A percentile compares a stretch with the other conserved stretches of the same genome.
These are phyloP conservation scores for Hirtodrosophila confusa DNA, from an alignment of 2,888 invertebrate genomes.

Conservation along the genomic window DNA sequence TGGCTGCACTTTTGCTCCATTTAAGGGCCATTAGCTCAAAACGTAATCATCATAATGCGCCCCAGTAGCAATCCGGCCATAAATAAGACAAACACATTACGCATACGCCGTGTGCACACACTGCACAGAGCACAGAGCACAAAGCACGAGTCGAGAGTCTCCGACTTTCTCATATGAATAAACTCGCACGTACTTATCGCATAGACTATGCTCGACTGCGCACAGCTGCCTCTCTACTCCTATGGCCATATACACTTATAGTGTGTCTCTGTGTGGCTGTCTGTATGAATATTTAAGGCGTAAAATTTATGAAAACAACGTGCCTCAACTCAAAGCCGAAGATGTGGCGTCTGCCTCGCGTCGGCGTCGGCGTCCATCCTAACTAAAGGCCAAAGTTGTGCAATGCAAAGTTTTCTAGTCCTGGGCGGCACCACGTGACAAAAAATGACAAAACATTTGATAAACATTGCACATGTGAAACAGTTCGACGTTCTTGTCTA, in stretches of 20 bases:
- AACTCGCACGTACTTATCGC: conserved; percentile 79
- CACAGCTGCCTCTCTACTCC: conserved; percentile 64
- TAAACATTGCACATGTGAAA: conserved; percentile 72
- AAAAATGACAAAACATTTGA: conserved; percentile 75
- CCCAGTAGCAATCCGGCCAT: conserved; percentile 62
- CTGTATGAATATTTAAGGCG: conserved; percentile 75
- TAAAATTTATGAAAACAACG: conserved; percentile 77
- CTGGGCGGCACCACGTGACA: conserved; percentile 63
- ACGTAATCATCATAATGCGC: conserved; percentile 76
- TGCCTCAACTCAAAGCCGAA: conserved; percentile 62
- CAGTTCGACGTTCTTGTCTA: conserved; percentile 42
- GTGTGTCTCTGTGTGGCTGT: conserved; percentile 24
- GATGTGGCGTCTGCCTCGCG: conserved; percentile 8
- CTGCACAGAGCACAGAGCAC: conserved; percentile 7
- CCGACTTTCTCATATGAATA: conserved; percentile 71
- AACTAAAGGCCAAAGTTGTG: conserved; percentile 66
- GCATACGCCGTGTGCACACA: conserved; percentile 63
- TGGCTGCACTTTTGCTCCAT: conserved; percentile 46
- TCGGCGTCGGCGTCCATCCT: conserved; percentile 5
- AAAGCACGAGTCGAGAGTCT: conserved; percentile 26
- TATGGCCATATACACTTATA: conserved; percentile 3
- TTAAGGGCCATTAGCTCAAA: conserved; percentile 74
- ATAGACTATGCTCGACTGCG: conserved; percentile 77
- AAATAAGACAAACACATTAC: conserved; percentile 78
- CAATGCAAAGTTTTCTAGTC: conserved; percentile 61